These are phyloP conservation scores for Andrena praecox DNA, from an alignment of 2,888 invertebrate genomes.

Conservation along the genomic window DNA sequence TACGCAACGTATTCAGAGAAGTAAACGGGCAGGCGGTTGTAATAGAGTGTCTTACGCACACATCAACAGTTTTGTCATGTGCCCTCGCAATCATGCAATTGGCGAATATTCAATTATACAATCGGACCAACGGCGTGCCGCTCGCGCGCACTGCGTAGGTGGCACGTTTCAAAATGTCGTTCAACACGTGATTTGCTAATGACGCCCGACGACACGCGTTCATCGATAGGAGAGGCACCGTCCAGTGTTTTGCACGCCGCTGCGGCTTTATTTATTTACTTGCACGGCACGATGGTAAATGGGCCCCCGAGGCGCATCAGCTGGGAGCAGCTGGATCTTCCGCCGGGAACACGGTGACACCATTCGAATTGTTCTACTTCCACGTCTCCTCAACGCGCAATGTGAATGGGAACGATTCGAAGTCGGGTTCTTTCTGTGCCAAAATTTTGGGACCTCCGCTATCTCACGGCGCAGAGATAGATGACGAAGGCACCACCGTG, in stretches of 20 bases:
- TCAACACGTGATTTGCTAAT: constrained; percentile 61
- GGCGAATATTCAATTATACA: constrained; percentile 84
- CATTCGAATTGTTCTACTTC: no score
- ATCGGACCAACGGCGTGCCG: constrained; percentile 78
- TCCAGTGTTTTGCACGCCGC: constrained; percentile 1
- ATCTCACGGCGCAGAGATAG: neutral
- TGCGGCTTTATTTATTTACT: neutral
- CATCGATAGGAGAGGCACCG: constrained; percentile 39
- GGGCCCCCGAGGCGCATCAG: no score
- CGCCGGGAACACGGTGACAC: no score
- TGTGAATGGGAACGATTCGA: no score
- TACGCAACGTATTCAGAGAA: constrained; percentile 47
- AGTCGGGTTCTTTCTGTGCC: neutral
- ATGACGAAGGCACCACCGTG: neutral
- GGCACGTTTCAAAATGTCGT: constrained; percentile 62
- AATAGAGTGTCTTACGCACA: constrained; percentile 52
- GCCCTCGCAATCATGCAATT: constrained; percentile 83
- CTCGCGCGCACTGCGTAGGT: constrained; percentile 52
- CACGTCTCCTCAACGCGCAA: no score
- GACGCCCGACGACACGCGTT: constrained; percentile 54
- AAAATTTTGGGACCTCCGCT: neutral
- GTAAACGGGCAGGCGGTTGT: constrained; percentile 39
- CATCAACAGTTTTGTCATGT: constrained; percentile 79
- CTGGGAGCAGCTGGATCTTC: no score
- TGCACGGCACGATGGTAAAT: neutral